Evolutionary conservation across 2,113 vertebrate species (phyloP), one percentile per base, ranked within the genome.

Genomic region (Mionectes macconnelli): DNA sequence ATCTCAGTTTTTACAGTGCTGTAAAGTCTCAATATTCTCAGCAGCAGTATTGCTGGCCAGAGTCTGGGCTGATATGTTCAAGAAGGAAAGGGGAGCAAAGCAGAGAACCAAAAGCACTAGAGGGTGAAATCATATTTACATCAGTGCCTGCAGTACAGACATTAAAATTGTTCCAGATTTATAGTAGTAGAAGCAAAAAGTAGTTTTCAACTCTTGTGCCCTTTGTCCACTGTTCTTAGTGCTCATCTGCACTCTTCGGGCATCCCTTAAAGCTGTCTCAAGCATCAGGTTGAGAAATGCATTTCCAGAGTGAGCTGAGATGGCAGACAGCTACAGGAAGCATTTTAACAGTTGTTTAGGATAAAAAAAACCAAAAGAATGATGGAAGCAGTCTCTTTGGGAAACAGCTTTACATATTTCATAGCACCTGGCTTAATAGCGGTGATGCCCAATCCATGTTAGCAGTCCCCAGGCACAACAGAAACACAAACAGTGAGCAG

Each of bases 371-470:
- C 76, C 64, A 25, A 53, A 66, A 5, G 11, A 52, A 52, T 83
- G 69, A 77, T 79, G 79, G 94, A 92, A 93, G 76, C 50, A 80
- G 59, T 73, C 93, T 74, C 94, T 90, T 74, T 90, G 94, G 95
- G 93, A 93, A 89, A 80, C 63, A 77, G 88, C 55, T 92, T 93
- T 93, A 73, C 90, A 89, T 94, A 94, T 94, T 94, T 92, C 89
- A 84, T 78, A 90, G 76, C 83, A 94, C 94, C 83, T 96, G 91
- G 68, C 83, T 89, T 79, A 89, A 45, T 21, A 85, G 86, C 14
- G 0, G 64, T 50, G 89, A 81, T 92, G 93, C 68, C 94, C 86
- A 90, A 86, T 59, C 72, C 87, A n/a, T 84, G 89, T 86, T 67
- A 89, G 94, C 56, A 55, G 47, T 94, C 94, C 72, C 90, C 45